Evolutionary conservation across 2,113 vertebrate genomes (phyloP).

Genomic region (Tetrax tetrax): DNA sequence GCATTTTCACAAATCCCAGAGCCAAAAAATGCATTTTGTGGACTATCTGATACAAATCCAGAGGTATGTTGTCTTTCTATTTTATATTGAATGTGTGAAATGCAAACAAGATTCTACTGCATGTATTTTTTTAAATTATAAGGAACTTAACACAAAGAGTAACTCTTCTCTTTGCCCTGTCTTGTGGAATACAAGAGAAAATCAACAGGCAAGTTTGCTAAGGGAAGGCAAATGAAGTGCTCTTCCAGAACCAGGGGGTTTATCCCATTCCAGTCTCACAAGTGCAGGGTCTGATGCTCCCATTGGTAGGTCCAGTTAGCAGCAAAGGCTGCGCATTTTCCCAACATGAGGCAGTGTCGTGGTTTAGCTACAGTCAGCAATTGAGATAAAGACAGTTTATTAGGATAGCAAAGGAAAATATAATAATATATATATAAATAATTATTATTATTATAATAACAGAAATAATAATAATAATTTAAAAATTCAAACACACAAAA

Average conservation of each 20-base stretch:
- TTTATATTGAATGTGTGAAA: neutral
- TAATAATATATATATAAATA: too few species aligned
- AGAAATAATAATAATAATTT: too few species aligned
- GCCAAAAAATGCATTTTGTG: neutral
- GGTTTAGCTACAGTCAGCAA: too few species aligned
- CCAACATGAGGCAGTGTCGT: neutral
- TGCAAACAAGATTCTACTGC: neutral
- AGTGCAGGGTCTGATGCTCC: neutral
- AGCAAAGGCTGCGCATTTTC: neutral
- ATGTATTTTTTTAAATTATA: neutral
- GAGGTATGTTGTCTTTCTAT: neutral
- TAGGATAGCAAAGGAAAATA: too few species aligned
- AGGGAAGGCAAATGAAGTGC: neutral
- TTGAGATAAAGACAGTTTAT: too few species aligned
- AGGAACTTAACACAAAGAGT: neutral
- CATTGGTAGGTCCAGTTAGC: neutral
- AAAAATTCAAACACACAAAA: too few species aligned
- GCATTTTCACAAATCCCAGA: slow-evolving; percentile 34
- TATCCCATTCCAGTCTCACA: neutral
- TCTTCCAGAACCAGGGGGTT: accelerated
- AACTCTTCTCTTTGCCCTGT: neutral
- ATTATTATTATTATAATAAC: too few species aligned
- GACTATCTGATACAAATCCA: neutral
- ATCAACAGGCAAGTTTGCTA: neutral
- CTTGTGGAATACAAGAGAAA: neutral